Evolutionary conservation across 1,140 invertebrate species (phyloP), one percentile per base, ranked within the genome.

Genomic region (Cecropterus lyciades): DNA sequence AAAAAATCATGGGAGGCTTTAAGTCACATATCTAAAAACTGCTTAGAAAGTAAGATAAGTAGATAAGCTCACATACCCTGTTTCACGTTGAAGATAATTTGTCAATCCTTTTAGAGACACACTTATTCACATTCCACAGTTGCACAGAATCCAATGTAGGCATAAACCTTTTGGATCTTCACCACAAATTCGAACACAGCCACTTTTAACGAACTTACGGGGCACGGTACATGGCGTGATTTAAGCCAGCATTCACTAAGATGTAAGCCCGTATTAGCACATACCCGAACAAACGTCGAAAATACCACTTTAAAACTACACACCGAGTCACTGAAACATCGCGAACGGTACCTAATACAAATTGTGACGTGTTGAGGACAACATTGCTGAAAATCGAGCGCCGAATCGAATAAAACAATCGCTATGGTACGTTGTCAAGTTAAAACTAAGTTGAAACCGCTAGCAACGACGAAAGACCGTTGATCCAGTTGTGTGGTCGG

Each of bases 381-480:
- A 85, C 77, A 84, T 83, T 82, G 68, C 76, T 80, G 75, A 83
- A 86, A 82, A 76, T 67, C 52, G 69, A 74, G 66, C 69, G 70
- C 79, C 78, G 71, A 80, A 80, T 78, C 73, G 67, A 75, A 77
- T 87, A 76, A 84, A 87, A 84, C 85, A 83, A 75, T 80, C 85
- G 74, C 75, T 70, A 71, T 67, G 77, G 57, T 69, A 70, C 82
- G 79, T 76, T 72, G 89, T 80, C 89, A 89, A 86, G 78, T 88
- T 85, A 75, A 85, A 91, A 91, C 89, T 91, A 91, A 91, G 86
- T 82, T 84, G 78, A 75, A 74, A 76, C 75, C 80, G 83, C 84
- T 87, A 83, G 76, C 78, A 67, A 77, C 75, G 77, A 78, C 71
- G 72, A 86, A 87, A 86, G 84, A 91, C 89, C 89, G 89, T 91